Evolutionary conservation across 1,140 invertebrate genomes (phyloP), one percentile per base, ranked within the genome.

Genomic region (Gerris buenoi): DNA sequence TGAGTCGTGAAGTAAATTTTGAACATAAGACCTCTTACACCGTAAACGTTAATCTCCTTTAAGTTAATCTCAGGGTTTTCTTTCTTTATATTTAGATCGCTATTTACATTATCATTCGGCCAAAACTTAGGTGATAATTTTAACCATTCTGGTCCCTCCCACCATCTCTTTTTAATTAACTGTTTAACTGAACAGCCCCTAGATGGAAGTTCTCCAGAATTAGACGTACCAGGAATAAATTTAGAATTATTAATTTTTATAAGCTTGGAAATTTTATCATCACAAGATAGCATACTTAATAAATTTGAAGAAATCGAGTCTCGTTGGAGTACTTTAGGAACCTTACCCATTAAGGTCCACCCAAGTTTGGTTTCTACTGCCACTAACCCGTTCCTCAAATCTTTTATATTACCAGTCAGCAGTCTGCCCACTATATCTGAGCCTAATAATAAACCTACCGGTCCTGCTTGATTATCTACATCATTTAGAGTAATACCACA

Each of bases 331-430:
- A n/a, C 22, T 25, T 27, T 27, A 18, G 23, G 22, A 10, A 64
- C 23, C 27, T 18, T 27, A 23, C 63, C 63, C 23, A 27, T 18
- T 18, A 64, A 27, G 25, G 63, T 64, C 63, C 63, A 64, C 2
- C 63, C 63, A 2, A 64, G 26, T 23, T 23, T 25, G 14, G 63
- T 64, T 26, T 64, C 27, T 25, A 64, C 27, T 14, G 63, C 63
- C 15, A 64, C 27, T 2, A 64, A 13, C 10, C 26, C 63, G 13
- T 23, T 25, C 27, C 10, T 18, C 2, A 64, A 23, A 18, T 64
- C 27, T 26, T 25, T 27, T 18, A 26, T 5, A 23, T 14, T 2
- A 27, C 27, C 26, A 5, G 14, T 64, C 3, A 61, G n/a, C 22
- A 46, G 18, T 46, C 33, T 46, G 18, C 33, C 33, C 18, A 18